Evolutionary conservation across 2,113 vertebrate species (phyloP).

Genomic region (Pholis gunnellus): DNA sequence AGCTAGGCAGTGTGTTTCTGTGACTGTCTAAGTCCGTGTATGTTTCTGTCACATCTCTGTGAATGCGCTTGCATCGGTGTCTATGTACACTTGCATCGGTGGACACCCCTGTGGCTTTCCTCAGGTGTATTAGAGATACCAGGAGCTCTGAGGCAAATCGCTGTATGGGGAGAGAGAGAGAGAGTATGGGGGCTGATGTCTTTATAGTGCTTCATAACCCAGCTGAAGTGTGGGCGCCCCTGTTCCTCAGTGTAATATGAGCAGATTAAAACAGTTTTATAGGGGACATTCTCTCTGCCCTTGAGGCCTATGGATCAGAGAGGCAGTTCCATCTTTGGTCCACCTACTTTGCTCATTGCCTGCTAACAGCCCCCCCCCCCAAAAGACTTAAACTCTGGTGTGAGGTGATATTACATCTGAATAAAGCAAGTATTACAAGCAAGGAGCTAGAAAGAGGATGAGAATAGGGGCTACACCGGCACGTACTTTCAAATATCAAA

Average conservation of each 20-base stretch:
- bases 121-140: not conserved
- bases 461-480: not conserved
- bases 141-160: conserved; percentile 9
- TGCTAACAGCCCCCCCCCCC: conserved; percentile 39
- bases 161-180: conserved; percentile 20
- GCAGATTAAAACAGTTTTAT: conserved; percentile 79
- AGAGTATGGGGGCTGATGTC: conserved; percentile 32
- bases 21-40: not conserved
- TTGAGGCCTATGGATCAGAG: conserved; percentile 55
- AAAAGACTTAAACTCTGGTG: conserved; percentile 44
- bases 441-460: not conserved
- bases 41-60: conserved; percentile 11
- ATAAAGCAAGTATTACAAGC: conserved; percentile 21
- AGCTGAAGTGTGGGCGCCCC: conserved; percentile 48
- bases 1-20: conserved; percentile 16
- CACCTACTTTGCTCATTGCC: conserved; percentile 54
- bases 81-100: conserved; percentile 3
- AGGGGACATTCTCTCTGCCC: conserved; percentile 65
- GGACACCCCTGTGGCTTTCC: not conserved
- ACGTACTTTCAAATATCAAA: not conserved
- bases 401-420: conserved; percentile 34
- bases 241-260: conserved; percentile 70
- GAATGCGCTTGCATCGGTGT: conserved; percentile 3
- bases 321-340: conserved; percentile 49
- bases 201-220: conserved; percentile 74